Conservation (phyloP, 2,888 invertebrate species). For the Ctenicera cuprea region DNA sequence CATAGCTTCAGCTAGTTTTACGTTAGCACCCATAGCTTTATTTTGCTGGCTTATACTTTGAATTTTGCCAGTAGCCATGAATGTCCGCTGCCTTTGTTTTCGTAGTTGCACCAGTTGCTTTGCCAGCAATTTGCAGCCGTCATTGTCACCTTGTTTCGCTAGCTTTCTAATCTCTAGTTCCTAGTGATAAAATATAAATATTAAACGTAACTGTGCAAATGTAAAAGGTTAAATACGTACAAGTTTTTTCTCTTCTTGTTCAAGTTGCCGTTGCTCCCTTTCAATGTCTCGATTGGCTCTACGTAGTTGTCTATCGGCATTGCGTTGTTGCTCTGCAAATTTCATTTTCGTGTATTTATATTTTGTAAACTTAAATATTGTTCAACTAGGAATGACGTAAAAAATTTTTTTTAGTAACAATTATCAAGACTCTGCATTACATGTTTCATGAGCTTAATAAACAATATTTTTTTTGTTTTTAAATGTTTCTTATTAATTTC, state of each 20-base stretch:
- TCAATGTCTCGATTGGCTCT: conserved; percentile 90
- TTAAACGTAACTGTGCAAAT: background rate
- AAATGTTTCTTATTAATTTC: too few species aligned
- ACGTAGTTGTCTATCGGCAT: conserved; percentile 87
- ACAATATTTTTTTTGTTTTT: background rate
- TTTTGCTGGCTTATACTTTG: conserved; percentile 87
- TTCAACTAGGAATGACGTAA: background rate
- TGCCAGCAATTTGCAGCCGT: conserved; percentile 88
- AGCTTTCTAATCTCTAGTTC: conserved; percentile 92
- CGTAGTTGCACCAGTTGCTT: conserved; percentile 92
- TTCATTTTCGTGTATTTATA: conserved; percentile 16
- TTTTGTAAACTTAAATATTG: conserved; percentile 3
- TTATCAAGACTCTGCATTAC: too few species aligned
- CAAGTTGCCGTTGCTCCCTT: conserved; percentile 86
- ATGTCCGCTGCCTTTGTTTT: conserved; percentile 90
- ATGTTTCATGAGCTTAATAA: too few species aligned
- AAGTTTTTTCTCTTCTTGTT: conserved; percentile 92
- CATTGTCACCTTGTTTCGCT: conserved; percentile 91
- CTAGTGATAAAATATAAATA: conserved; percentile 73
- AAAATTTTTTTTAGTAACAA: too few species aligned
- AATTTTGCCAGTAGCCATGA: conserved; percentile 88
- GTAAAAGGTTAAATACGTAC: conserved; percentile 71
- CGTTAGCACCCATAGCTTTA: conserved; percentile 93
- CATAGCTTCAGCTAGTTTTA: conserved; percentile 91
- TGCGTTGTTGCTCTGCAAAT: conserved; percentile 85